These are phyloP conservation scores for Argyresthia albistria DNA, from an alignment of 2,888 invertebrate genomes.

Conservation along the genomic window DNA sequence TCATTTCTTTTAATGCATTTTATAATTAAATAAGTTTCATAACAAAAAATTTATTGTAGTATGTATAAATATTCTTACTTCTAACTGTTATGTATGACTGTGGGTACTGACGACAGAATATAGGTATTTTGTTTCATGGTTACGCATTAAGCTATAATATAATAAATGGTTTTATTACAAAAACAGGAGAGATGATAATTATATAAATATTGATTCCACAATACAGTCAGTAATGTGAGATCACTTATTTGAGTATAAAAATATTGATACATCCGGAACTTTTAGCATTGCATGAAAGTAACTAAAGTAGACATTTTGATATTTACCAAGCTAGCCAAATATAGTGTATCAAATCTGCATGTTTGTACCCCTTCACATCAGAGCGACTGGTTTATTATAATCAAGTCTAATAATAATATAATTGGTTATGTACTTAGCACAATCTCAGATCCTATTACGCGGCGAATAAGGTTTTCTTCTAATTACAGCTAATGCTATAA, in stretches of 20 bases:
- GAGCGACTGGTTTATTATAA: conserved; percentile 52
- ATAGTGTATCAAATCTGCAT: conserved; percentile 22
- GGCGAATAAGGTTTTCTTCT: conserved; percentile 25
- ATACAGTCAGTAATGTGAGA: too few relatives aligned
- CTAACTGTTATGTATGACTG: conserved; percentile 47
- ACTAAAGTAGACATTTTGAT: conserved; percentile 10
- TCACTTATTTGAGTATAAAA: conserved; percentile 44
- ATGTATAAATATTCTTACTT: conserved; percentile 67
- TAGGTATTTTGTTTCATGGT: conserved; percentile 32
- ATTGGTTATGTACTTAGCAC: conserved; percentile 4
- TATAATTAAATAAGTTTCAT: conserved; percentile 68
- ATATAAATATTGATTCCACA: too few relatives aligned
- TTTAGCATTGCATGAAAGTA: conserved; percentile 38
- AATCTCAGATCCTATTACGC: conserved; percentile 1
- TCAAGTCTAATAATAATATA: conserved; percentile 19
- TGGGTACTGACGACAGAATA: conserved; percentile 48
- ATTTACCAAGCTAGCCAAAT: conserved; percentile 46
- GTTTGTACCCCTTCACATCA: conserved; percentile 64
- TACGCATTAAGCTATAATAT: conserved; percentile 36
- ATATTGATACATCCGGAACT: conserved; percentile 54
- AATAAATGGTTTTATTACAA: background rate
- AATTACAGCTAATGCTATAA: conserved; percentile 57
- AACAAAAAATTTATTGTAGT: conserved; percentile 56
- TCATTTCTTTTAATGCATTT: conserved; percentile 65
- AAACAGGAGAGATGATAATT: background rate